Conservation (phyloP, 1,140 invertebrate species). For the Drosophila carrolli region DNA sequence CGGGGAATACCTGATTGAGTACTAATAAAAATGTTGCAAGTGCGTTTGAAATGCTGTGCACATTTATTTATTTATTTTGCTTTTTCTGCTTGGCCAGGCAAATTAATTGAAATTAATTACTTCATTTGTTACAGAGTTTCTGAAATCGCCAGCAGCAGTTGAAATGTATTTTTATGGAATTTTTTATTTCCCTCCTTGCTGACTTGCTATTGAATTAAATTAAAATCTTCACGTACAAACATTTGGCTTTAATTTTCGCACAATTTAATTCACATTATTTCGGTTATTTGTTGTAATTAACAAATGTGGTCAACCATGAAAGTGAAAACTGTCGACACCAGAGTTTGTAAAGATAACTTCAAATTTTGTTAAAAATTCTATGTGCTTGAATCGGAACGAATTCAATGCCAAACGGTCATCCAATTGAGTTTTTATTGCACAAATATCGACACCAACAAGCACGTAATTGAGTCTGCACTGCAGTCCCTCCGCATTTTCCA, state of each 20-base stretch:
- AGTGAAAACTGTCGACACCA: constrained; percentile 38
- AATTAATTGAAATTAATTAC: constrained; percentile 74
- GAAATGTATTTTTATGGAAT: constrained; percentile 28
- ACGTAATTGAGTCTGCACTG: constrained; percentile 69
- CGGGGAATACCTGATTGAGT: constrained; percentile 35
- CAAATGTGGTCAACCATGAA: constrained; percentile 17
- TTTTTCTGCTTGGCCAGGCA: constrained; percentile 38
- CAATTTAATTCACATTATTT: constrained; percentile 13
- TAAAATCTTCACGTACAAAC: constrained; percentile 45
- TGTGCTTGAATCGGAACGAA: not conserved
- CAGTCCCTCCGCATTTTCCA: not conserved
- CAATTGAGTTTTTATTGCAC: constrained; percentile 69
- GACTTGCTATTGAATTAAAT: constrained; percentile 52
- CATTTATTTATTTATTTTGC: constrained; percentile 21
- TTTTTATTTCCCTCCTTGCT: constrained; percentile 13
- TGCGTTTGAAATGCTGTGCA: constrained; percentile 40
- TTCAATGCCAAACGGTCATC: constrained; percentile 35
- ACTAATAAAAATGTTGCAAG: constrained; percentile 22
- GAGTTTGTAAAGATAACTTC: constrained; percentile 9
- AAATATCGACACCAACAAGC: constrained; percentile 67
- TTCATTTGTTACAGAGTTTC: constrained; percentile 42
- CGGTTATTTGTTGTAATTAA: constrained; percentile 43
- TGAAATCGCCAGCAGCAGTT: constrained; percentile 14
- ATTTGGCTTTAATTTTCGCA: constrained; percentile 59
- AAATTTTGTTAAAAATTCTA: constrained; percentile 4